Evolutionary conservation across 2,888 invertebrate genomes (phyloP), one percentile per base, ranked within the genome.

Genomic region (Spilosoma lubricipeda): DNA sequence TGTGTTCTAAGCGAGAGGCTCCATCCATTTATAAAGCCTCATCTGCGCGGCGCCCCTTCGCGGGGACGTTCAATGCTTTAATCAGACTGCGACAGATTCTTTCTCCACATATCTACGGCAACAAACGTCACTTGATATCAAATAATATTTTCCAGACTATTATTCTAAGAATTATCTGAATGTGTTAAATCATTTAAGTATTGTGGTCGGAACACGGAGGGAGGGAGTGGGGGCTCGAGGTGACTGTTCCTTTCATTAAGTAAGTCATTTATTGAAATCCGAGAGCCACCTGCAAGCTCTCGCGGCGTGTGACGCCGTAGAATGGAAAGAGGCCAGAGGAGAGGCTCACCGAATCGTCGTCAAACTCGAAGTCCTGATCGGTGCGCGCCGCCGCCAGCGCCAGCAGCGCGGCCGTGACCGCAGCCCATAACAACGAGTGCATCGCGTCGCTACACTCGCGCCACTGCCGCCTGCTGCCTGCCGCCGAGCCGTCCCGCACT

Each of bases 361-460:
- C 94, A 90, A 95, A 95, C 90, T 95, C 95, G 90, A 95, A 95
- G 92, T 95, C 95, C 82, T 91, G 91, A 85, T 93, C 94, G 77
- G 84, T 74, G 65, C 91, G 85, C 76, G 89, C 85, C 75, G 88
- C 87, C 74, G 87, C 85, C 80, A 84, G 84, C 83, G 88, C 84
- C 84, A 87, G 80, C 85, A 89, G 86, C 86, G 83, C 81, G 79
- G 85, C 84, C 80, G 82, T 78, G 81, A 83, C 83, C 78, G 80
- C 83, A 84, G 77, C 76, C 83, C 86, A 85, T 83, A 82, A 80
- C 72, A 83, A 76, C 81, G 82, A 77, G 81, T 82, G 84, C 86
- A 85, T 84, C 85, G 77, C 80, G 75, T 77, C 77, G 74, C 74
- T 73, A 71, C 78, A 72, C 77, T 68, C 80, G 79, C 74, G 75